Percentiles rank a stretch among this genome's conserved stretches.
Evolutionary conservation across 2,888 invertebrate genomes (phyloP).

Genomic region (Leptopterna dolabrata): DNA sequence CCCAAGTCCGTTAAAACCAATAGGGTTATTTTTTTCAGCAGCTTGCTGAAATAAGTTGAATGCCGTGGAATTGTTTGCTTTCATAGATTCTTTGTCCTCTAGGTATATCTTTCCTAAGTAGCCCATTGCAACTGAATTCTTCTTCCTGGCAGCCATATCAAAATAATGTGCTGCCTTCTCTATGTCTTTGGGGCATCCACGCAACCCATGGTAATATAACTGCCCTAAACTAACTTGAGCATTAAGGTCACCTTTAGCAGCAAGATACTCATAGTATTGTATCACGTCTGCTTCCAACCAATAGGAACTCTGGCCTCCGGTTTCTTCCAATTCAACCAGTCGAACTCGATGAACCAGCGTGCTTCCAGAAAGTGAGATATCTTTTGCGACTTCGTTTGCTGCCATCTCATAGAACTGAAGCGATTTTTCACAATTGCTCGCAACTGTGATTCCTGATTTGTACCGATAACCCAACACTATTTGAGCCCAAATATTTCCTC

Average conservation of each 20-base stretch:
- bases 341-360: constrained; percentile 89
- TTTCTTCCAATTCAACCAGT: constrained; percentile 95
- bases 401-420: constrained; percentile 68
- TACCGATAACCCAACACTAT: constrained; percentile 97
- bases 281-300: constrained; percentile 93
- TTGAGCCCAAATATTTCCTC: constrained; percentile 91
- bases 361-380: constrained; percentile 87
- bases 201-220: constrained; percentile 95
- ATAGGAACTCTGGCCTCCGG: constrained; percentile 78
- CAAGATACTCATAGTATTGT: constrained; percentile 96
- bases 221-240: constrained; percentile 96
- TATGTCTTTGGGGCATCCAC: constrained; percentile 93
- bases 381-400: constrained; percentile 78
- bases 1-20: constrained; percentile 96
- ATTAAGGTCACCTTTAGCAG: constrained; percentile 97
- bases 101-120: constrained; percentile 98
- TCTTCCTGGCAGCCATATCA: constrained; percentile 92
- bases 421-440: constrained; percentile 89
- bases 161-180: constrained; percentile 89
- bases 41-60: constrained; percentile 94
- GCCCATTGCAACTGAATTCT: constrained; percentile 95
- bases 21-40: constrained; percentile 93
- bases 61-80: constrained; percentile 93
- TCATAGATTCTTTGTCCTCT: constrained; percentile 93
- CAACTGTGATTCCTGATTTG: constrained; percentile 90